Evolutionary conservation across 2,797 vertebrate genomes (phyloP), one percentile per base, ranked within the genome.

Genomic region (Heteromormyrus szaboi): DNA sequence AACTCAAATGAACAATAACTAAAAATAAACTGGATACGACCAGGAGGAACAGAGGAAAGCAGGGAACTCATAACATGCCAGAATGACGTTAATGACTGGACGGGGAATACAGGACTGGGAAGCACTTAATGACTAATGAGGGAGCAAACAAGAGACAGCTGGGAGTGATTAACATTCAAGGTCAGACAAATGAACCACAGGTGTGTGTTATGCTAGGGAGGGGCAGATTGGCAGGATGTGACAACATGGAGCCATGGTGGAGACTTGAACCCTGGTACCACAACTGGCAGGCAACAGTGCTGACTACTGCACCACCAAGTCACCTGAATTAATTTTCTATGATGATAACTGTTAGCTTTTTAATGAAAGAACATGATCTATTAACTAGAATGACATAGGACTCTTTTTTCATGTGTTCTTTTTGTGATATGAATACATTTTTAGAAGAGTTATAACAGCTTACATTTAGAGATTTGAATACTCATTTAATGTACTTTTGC

Each of bases 401-500:
- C 50, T 51, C 25, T 14, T n/a, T n/a, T n/a, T n/a, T n/a, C n/a
- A n/a, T n/a, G 12, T 22, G 3, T 50, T 6, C 6, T 53, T 33
- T 85, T 85, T 29, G 3, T 29, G 46, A 6, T 29, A 29, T 29
- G 8, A 25, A 29, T 53, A 53, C n/a, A 84, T 46, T 84, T 48
- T 22, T 37, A 87, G 8, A 87, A 44, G 33, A 85, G 54, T 88
- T 29, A 14, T n/a, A 65, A 25, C 11, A 72, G 5, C 50, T 44
- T 22, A 29, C 85, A 59, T 65, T 85, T 85, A 51, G 81, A 62
- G 68, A 89, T 88, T 25, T 91, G 84, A 88, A 83, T 88, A 87
- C 41, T 46, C 51, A 53, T 33, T 68, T 88, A 37, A 90, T 44
- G 50, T 89, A 41, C 89, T 50, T 89, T 90, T 91, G 86, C 29